phyloP scores from a whole-genome alignment of 2,113 vertebrate species.

The Antennarius striatus region DNA sequence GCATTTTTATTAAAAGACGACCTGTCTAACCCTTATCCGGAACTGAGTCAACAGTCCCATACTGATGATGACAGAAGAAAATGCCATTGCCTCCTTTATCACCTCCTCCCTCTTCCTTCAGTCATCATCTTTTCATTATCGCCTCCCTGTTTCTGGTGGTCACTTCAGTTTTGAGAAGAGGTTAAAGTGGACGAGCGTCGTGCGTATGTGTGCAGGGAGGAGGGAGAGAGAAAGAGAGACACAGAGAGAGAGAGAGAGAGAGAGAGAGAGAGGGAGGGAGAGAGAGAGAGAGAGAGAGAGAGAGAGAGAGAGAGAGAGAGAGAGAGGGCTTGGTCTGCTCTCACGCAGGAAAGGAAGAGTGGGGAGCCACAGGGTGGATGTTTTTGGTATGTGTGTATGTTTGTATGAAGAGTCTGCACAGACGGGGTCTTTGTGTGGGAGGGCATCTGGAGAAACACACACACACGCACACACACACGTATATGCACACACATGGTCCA shows the following conservation, averaged over 20 bases:
- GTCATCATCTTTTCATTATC: constrained; percentile 64
- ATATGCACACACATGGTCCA: constrained; percentile 37
- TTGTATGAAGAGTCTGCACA: constrained; percentile 37
- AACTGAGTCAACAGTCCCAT: constrained; percentile 39
- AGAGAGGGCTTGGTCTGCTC: constrained; percentile 20
- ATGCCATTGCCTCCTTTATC: constrained; percentile 27
- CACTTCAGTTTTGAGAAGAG: constrained; percentile 15
- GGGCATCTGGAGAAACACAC: constrained; percentile 55
- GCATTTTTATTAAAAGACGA: constrained; percentile 35
- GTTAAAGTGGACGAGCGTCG: constrained; percentile 21
- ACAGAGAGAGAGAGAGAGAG: no score
- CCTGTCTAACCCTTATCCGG: constrained; percentile 11
- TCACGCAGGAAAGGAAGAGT: constrained; percentile 50
- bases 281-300: constrained; percentile 6
- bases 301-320: neutral
- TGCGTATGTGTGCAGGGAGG: neutral
- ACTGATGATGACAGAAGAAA: constrained; percentile 53
- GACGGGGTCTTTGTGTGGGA: constrained; percentile 68
- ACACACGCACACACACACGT: constrained; percentile 28
- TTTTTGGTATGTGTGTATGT: constrained; percentile 45
- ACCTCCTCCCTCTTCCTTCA: constrained; percentile 37
- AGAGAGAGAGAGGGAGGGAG: constrained; percentile 14
- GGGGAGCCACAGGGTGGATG: constrained; percentile 51
- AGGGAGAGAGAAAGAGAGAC: no score
- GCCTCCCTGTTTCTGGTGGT: neutral